Conservation (phyloP, 2,888 invertebrate species). For the Lithophane socia region DNA sequence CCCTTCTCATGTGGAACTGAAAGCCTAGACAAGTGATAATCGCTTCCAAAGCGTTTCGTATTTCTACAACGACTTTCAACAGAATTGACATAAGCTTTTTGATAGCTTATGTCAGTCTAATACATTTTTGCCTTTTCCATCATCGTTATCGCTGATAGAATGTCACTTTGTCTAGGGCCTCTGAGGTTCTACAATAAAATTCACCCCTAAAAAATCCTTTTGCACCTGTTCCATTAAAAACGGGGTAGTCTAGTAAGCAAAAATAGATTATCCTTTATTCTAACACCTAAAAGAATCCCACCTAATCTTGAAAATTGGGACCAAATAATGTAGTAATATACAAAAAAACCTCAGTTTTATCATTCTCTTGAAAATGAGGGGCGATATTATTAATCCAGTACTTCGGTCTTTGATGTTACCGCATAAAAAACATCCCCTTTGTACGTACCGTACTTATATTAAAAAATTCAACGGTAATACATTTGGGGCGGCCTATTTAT, state of each 20-base stretch:
- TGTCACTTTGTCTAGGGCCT: too few relatives aligned
- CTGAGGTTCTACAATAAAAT: not conserved
- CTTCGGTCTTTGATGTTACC: constrained; percentile 62
- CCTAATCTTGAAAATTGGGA: constrained; percentile 15
- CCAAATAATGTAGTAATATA: constrained; percentile 37
- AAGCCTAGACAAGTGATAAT: too few relatives aligned
- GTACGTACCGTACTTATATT: constrained; percentile 63
- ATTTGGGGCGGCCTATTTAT: constrained; percentile 60
- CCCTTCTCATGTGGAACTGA: too few relatives aligned
- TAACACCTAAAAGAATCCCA: not conserved
- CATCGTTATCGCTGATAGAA: too few relatives aligned
- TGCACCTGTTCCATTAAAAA: not conserved
- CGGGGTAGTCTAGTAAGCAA: not conserved
- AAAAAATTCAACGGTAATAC: constrained; percentile 68
- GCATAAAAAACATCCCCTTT: constrained; percentile 60
- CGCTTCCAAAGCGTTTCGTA: too few relatives aligned
- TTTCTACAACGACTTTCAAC: too few relatives aligned
- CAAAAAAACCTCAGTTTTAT: constrained; percentile 52
- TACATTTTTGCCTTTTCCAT: too few relatives aligned
- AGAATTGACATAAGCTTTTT: too few relatives aligned
- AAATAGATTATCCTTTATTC: not conserved
- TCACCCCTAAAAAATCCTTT: not conserved
- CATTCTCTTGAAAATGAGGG: constrained; percentile 48
- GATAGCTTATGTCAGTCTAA: too few relatives aligned
- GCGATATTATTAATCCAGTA: constrained; percentile 60